Base-by-base conservation (phyloP, 2,113 vertebrate species). In the Anguilla rostrata region DNA sequence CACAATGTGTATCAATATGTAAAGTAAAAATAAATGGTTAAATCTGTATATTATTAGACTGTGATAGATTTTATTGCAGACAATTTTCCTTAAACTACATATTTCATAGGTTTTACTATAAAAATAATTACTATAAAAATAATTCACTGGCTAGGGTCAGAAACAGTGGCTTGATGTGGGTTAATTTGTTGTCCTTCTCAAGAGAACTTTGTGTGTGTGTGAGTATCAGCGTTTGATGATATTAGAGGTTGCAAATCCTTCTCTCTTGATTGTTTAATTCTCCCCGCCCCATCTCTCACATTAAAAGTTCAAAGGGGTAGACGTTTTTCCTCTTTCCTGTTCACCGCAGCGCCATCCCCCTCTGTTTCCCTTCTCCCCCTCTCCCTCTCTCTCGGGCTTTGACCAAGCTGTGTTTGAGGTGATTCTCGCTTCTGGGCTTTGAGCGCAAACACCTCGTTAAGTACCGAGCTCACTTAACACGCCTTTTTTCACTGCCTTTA, bases 251-350 rank as follows among this genome's bases (percentile, higher is more conserved):
- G 86, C 5, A 1, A 88, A 56, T 92, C 85, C 86, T 93, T 92
- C 90, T 87, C 93, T 92, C 92, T 84, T 89, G 90, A 91, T 93
- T 89, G 88, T 86, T 86, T 78, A 34, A 84, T 85, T 56, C 91
- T 92, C 87, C 85, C 57, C 92, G 89, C 78, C 34, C 66, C 53
- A 79, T 84, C 87, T 80, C 88, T 89, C 93, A 93, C 92, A 90
- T 93, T 26, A 39, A 84, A 90, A 91, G 93, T 95, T 94, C 93
- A 94, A 93, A 93, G 92, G 78, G 18, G 78, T 29, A 18, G 78
- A 41, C 71, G 26, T 57, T 66, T 60, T 34, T 39, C 53, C 22
- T 18, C 46, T 39, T 49, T 46, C 22, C 46, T 20, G 39, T 49
- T n/a, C 39, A 53, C 82, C 53, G 2, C 7, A 8, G 46, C 53